A percentile compares a stretch with the other conserved stretches of the same genome.
Conservation (phyloP, 2,888 invertebrate species). For the Orchesella flavescens region DNA sequence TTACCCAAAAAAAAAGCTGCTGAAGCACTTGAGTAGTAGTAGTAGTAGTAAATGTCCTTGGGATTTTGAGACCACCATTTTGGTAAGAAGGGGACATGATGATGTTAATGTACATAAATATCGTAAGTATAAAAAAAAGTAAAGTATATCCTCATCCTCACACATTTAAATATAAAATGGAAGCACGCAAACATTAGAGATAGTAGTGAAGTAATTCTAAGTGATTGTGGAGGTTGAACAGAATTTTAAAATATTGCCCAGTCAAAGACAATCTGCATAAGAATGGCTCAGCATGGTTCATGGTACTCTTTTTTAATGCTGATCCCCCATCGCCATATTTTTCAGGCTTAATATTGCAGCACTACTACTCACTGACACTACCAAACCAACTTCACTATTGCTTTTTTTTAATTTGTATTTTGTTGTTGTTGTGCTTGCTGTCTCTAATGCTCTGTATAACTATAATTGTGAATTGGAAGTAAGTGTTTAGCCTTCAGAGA, state of each 20-base stretch:
- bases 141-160: not conserved
- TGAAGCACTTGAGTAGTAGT: conserved; percentile 7
- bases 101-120: not conserved
- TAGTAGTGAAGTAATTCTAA: conserved; percentile 28
- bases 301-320: conserved; percentile 52
- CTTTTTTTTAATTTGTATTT: conserved; percentile 40
- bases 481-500: not conserved
- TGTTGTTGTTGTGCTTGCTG: conserved; percentile 30
- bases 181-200: conserved; percentile 25
- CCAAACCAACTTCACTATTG: conserved; percentile 25
- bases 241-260: conserved; percentile 57
- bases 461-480: not conserved
- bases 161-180: not conserved
- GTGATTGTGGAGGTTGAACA: conserved; percentile 45
- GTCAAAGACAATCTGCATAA: conserved; percentile 60
- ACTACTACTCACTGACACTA: too few species aligned
- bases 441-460: conserved; percentile 36
- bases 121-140: not conserved
- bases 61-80: conserved; percentile 48
- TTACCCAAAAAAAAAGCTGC: conserved; percentile 8
- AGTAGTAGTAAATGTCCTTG: conserved; percentile 61
- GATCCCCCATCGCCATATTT: conserved; percentile 56
- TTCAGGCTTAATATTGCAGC: conserved; percentile 46
- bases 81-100: conserved; percentile 12
- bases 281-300: conserved; percentile 55